Conservation (phyloP, 2,888 invertebrate species). For the Drosophila ustulata region DNA sequence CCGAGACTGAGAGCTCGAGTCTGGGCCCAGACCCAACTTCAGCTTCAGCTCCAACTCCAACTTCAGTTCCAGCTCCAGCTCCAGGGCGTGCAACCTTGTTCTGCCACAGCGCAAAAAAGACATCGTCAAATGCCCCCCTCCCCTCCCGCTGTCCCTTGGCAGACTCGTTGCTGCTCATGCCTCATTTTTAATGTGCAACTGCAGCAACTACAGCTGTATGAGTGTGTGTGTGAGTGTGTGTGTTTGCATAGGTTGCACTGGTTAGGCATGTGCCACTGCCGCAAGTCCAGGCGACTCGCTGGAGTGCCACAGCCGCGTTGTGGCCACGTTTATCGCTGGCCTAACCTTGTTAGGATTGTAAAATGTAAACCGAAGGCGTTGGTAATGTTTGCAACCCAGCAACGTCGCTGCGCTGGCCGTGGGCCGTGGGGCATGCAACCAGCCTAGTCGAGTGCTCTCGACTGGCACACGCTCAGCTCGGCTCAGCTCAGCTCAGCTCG, state of each 20-base stretch:
- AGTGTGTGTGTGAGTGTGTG: slow-evolving; percentile 34
- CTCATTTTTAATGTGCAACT: slow-evolving; percentile 76
- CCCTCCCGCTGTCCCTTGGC: slow-evolving; percentile 1
- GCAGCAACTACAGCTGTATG: slow-evolving; percentile 45
- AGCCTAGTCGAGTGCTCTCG: slow-evolving; percentile 39
- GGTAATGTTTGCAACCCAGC: slow-evolving; percentile 36
- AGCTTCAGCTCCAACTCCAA: too few relatives aligned
- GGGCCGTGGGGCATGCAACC: slow-evolving; percentile 27
- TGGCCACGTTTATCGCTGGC: slow-evolving; percentile 68
- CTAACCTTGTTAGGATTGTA: slow-evolving; percentile 82
- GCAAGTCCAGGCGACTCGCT: slow-evolving; percentile 34
- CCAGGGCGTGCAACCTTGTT: slow-evolving; percentile 67
- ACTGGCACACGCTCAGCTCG: slow-evolving; percentile 69
- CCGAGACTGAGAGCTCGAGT: slow-evolving; percentile 25
- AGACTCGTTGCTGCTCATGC: slow-evolving; percentile 58
- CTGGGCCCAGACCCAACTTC: background rate
- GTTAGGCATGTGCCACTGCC: slow-evolving; percentile 78
- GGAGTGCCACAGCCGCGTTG: slow-evolving; percentile 4
- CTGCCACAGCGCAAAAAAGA: slow-evolving; percentile 64
- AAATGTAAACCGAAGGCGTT: slow-evolving; percentile 81
- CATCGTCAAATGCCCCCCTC: slow-evolving; percentile 54
- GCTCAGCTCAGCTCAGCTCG: too few relatives aligned
- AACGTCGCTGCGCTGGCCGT: slow-evolving; percentile 13
- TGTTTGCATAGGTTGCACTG: slow-evolving; percentile 72
- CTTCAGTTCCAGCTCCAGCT: background rate